Base-by-base conservation (phyloP, 2,888 invertebrate genomes). In the Diarsia mendica region DNA sequence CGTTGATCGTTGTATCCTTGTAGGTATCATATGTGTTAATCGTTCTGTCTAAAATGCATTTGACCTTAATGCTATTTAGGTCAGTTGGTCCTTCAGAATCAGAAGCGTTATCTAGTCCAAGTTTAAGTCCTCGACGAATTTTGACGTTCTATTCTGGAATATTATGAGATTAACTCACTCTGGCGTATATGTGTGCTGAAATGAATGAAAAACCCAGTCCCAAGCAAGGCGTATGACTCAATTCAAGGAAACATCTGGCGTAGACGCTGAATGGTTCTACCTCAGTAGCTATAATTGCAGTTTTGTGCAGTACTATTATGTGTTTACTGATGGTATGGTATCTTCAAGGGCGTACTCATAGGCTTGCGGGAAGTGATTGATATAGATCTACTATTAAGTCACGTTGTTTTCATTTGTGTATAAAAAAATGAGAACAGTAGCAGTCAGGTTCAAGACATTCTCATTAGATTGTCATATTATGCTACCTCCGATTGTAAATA, bases 51-150 rank as follows among this genome's bases (percentile, higher is more conserved):
- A 53, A 55, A 61, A 48, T n/a, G 39, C 48, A 55, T 63, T 44
- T 13, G 44, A 82, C 76, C 55, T 76, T 49, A 72, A 60, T 53
- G 1, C 33, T 63, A 77, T 81, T 75, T 81, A 55, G 64, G 55
- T 64, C 82, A 63, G 23, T 49, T 3, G 13, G 15, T 55, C 33
- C 55, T 64, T 82, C 23, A 64, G 20, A 75, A 63, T 63, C 39
- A 18, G 15, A 15, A 63, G 46, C 51, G 28, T 46, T 20, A 28
- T 44, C n/a, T 68, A 69, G 46, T 81, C n/a, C 44, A 44, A 4
- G n/a, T 60, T 44, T 51, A 39, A 28, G 33, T 39, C 20, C n/a
- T 53, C 28, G 28, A 28, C 9, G 15, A 48, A 60, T 66, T 39
- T 39, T 1, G 5, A 9, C 65, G 61, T 28, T 23, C 4, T 48